Evolutionary conservation across 1,140 invertebrate genomes (phyloP).

Genomic region (Halictus rubicundus): DNA sequence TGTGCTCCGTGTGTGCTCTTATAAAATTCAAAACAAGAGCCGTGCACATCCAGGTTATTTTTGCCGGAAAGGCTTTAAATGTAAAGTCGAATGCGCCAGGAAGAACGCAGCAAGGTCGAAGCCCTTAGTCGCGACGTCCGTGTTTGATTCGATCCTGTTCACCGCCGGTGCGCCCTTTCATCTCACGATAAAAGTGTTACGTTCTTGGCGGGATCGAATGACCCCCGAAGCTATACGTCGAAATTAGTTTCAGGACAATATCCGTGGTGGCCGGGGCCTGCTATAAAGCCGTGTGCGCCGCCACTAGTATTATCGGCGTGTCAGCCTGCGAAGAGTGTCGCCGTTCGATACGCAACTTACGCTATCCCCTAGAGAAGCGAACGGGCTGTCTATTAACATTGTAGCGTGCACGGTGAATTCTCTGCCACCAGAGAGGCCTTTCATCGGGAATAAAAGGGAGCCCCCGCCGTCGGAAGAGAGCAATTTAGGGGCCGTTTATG

Average conservation of each 20-base stretch:
- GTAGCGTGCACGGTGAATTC: neutral
- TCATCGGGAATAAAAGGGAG: neutral
- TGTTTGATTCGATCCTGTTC: constrained; percentile 49
- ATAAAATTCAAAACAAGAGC: no score
- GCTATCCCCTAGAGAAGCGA: neutral
- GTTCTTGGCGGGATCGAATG: constrained; percentile 50
- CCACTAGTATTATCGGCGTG: constrained; percentile 49
- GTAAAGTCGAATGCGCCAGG: no score
- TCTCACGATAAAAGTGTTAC: constrained; percentile 59
- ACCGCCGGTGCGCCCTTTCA: constrained; percentile 29
- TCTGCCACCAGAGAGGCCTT: no score
- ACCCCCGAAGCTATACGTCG: constrained; percentile 42
- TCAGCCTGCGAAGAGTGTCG: constrained; percentile 39
- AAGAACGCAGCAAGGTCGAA: neutral
- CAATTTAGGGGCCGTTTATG: neutral
- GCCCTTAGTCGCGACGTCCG: constrained; percentile 21
- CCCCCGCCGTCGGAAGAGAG: neutral
- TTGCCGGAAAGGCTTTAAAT: no score
- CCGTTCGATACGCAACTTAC: constrained; percentile 57
- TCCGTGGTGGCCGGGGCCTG: constrained; percentile 2
- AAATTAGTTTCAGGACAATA: constrained; percentile 58
- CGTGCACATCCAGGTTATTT: no score
- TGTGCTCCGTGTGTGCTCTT: no score
- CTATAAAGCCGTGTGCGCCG: constrained; percentile 45
- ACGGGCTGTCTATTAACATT: constrained; percentile 38